Percentiles rank a stretch among this genome's conserved stretches.
phyloP scores from a whole-genome alignment of 2,888 invertebrate species.

The Eurytoma adleriae region DNA sequence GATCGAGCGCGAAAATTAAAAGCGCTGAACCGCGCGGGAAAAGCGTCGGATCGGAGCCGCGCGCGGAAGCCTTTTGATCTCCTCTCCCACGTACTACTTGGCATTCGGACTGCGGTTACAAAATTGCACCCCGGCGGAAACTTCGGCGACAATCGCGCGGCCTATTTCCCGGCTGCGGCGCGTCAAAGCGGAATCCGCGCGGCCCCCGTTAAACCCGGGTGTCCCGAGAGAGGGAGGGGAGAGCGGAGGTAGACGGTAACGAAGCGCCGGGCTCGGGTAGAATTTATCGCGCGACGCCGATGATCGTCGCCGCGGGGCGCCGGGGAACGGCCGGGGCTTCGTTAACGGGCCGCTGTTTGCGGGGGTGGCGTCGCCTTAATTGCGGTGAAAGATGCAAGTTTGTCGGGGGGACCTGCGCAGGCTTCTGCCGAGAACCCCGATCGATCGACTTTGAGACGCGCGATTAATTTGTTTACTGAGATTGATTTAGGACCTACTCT shows the following conservation, averaged over 20 bases:
- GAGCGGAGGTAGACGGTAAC: not conserved
- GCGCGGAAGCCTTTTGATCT: too few species aligned
- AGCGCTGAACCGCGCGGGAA: too few species aligned
- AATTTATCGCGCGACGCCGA: conserved; percentile 10
- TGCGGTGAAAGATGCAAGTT: conserved; percentile 13
- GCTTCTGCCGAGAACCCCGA: not conserved
- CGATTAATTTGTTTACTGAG: too few species aligned
- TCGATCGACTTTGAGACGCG: not conserved
- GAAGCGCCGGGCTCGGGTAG: not conserved
- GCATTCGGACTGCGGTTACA: too few species aligned
- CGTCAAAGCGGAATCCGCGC: conserved; percentile 14
- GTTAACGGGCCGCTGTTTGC: conserved; percentile 8
- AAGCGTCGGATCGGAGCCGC: too few species aligned
- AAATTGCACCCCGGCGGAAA: not conserved
- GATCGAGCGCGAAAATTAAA: too few species aligned
- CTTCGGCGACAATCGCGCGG: not conserved
- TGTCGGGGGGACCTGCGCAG: not conserved
- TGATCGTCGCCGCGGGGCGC: conserved; percentile 1
- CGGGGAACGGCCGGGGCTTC: not conserved
- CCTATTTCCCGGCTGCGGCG: not conserved
- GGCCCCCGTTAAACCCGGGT: conserved; percentile 1
- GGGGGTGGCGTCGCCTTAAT: conserved; percentile 3
- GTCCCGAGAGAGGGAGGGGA: not conserved
- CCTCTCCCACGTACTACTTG: too few species aligned
- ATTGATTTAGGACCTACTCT: too few species aligned